Base-by-base conservation (phyloP, 1,140 invertebrate species). In the Drosophila triauraria region DNA sequence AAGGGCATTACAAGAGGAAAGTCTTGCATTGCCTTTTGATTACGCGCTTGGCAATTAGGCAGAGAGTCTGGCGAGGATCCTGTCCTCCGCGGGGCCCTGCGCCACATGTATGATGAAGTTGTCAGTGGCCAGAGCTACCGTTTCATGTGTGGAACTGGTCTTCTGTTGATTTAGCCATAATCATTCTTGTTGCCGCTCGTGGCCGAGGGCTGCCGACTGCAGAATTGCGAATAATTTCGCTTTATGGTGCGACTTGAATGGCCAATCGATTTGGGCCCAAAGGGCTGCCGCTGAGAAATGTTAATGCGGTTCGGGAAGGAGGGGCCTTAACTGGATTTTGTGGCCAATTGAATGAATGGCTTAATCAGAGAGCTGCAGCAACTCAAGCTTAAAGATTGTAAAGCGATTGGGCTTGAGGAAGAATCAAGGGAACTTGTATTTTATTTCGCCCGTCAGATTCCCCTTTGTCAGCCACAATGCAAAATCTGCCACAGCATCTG, bases 81-180 rank as follows among this genome's bases (percentile, higher is more conserved):
- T 42, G 50, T 38, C 59, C 47, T 3, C 42, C 38, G n/a, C 10
- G 46, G 17, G 20, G 17, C 48, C 43, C 23, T 80, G 46, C 46
- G 78, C 78, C 69, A 90, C 40, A 12, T 56, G 35, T 86, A 88
- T 90, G 84, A 88, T 88, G 84, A 84, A 81, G 85, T 88, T 88
- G 84, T 88, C 84, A 88, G 85, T 90, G 84, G 69, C 47, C 47
- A 64, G 61, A 51, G 84, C 84, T 88, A 88, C 84, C 74, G 84
- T 88, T 75, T 78, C 60, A 75, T 76, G 71, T 75, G 71, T 76
- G 59, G 70, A 67, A 60, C 59, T 81, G 53, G 65, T 43, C 53
- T 35, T 47, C 54, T 76, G 79, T 86, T 82, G 82, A 75, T 82
- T 86, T 87, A 58, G 53, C 48, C 59, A 63, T 75, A 85, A 75